Evolutionary conservation across 2,113 vertebrate genomes (phyloP), one percentile per base, ranked within the genome.

Genomic region (Xiphophorus couchianus): DNA sequence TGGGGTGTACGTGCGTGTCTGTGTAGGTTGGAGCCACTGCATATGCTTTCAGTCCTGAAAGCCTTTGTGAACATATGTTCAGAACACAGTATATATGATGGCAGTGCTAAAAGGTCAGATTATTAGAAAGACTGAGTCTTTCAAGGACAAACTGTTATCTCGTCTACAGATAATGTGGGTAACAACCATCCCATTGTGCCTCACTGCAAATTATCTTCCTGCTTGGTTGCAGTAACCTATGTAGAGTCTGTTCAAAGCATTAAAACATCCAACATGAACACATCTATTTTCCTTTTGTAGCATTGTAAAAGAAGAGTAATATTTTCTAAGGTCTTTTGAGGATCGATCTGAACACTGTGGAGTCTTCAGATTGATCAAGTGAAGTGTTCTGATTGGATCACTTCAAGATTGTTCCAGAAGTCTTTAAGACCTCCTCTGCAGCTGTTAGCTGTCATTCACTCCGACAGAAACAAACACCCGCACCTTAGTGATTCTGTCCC

Each of bases 41-140:
- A 88, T 0, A 22, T 44, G 65, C 73, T 69, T 71, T 72, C 65
- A 66, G 28, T 76, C 77, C 83, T 77, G 62, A 60, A 84, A 84
- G 79, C 61, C 69, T 42, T 51, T 28, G 51, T 44, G 29, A 27
- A 77, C 84, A 84, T 78, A 84, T 84, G 77, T 77, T 61, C 72
- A 77, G 60, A 79, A 81, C 73, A 27, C 8, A 44, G 30, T 7
- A 78, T 70, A 70, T 71, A 71, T 35, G 30, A 39, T 3, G 25
- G 51, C 42, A n/a, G 28, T 19, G 19, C 30, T 22, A 5, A 29
- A 30, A 58, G 30, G 33, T 60, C 28, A 6, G 4, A 17, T 51
- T 51, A 22, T 51, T 25, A 14, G 39, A 42, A 42, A 42, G 39
- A 42, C 39, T 15, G 13, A 42, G 39, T 54, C 19, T 54, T 9